Conservation (phyloP, 2,888 invertebrate genomes). For the Lagria hirta region DNA sequence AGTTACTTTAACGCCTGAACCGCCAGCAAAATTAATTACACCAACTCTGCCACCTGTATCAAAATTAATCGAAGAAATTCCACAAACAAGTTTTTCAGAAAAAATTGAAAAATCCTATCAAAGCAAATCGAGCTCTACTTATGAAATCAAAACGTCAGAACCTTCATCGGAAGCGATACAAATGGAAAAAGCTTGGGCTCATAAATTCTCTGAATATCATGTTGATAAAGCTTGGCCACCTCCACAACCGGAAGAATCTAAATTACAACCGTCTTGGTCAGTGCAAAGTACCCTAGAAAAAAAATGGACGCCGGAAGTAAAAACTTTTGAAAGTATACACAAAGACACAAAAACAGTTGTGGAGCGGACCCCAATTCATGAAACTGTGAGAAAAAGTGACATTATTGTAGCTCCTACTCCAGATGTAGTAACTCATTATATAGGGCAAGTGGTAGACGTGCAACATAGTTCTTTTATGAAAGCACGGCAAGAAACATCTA, state of each 20-base stretch:
- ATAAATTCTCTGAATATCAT: slow-evolving; percentile 54
- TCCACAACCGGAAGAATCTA: slow-evolving; percentile 43
- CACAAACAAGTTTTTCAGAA: slow-evolving; percentile 32
- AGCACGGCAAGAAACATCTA: slow-evolving; percentile 27
- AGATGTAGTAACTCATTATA: slow-evolving; percentile 47
- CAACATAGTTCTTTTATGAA: slow-evolving; percentile 36
- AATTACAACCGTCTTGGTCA: slow-evolving; percentile 47
- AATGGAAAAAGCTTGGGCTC: slow-evolving; percentile 71
- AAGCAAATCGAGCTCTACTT: slow-evolving; percentile 36
- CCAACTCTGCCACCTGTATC: slow-evolving; percentile 58
- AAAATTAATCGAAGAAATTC: slow-evolving; percentile 29
- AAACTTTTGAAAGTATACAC: slow-evolving; percentile 32
- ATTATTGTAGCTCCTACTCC: slow-evolving; percentile 28
- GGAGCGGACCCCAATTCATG: slow-evolving; percentile 26
- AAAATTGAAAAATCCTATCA: slow-evolving; percentile 39
- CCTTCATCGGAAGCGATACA: slow-evolving; percentile 65
- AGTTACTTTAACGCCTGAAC: slow-evolving; percentile 64
- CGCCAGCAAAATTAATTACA: slow-evolving; percentile 71
- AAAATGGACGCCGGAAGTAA: slow-evolving; percentile 47
- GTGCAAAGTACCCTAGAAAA: slow-evolving; percentile 50
- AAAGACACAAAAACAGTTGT: slow-evolving; percentile 39
- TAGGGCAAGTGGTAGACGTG: slow-evolving; percentile 51
- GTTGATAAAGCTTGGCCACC: slow-evolving; percentile 60
- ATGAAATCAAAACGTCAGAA: slow-evolving; percentile 43
- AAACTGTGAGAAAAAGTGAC: slow-evolving; percentile 20